Evolutionary conservation across 2,797 vertebrate species (phyloP), one percentile per base, ranked within the genome.

Genomic region (Chiroxiphia lanceolata): DNA sequence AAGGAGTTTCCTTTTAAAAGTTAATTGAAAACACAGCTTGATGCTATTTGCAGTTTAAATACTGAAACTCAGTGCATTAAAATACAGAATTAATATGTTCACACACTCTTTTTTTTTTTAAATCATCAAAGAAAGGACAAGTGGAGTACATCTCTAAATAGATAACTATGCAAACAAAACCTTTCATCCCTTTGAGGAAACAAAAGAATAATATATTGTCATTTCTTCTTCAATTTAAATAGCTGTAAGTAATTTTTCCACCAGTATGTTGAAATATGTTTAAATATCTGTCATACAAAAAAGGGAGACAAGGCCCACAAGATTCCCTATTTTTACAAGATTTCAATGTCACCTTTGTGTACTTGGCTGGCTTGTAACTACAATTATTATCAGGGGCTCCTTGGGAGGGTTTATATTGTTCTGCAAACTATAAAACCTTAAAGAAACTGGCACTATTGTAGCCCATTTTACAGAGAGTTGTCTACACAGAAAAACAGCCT

Each of bases 21-120:
- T 90, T 96, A 96, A 97, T 95, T 97, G 92, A 96, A 96, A 97
- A 89, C 71, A 85, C 89, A 96, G 86, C 80, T 96, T 96, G 88
- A 94, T 87, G 9, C 9, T 38, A 40, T 47, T 63, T 84, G 27
- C 16, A 93, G 69, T 90, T 96, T 97, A 97, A 97, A 95, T 83
- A 97, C 67, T 94, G 94, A 97, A 83, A 91, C 15, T 59, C 25
- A 57, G 61, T 65, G 42, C 68, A 93, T 51, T 93, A 70, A 87
- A 91, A 74, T 51, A 50, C 7, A 13, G 45, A 64, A 94, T 44
- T 67, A 74, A 22, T 70, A 34, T 29, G 2, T 67, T 80, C 26
- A 79, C 5, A 34, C 64, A 67, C 6, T 8, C 1, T 13, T 23
- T 18, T 36, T 16, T 38, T 44, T 64, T 85, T 12, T 1, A 18